phyloP scores from a whole-genome alignment of 30 jellyfish, hydroid and myxozoan species.

The Cassiopea andromeda region DNA sequence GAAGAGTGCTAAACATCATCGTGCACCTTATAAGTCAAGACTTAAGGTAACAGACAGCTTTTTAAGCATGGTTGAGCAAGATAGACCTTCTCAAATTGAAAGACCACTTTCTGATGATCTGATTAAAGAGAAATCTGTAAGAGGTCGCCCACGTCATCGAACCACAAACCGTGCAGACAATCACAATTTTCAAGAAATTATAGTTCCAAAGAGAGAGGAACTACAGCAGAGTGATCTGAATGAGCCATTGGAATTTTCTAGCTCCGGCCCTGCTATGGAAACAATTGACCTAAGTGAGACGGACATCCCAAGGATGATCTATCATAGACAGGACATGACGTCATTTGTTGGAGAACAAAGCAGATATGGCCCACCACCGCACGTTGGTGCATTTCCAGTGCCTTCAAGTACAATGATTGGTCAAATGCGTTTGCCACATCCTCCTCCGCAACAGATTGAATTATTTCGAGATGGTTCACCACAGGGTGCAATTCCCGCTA shows the following conservation, averaged over 20 bases:
- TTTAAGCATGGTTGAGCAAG: conserved; percentile 93
- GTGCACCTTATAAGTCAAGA: conserved; percentile 47
- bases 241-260: conserved; percentile 54
- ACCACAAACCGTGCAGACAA: background rate
- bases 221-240: conserved; percentile 16
- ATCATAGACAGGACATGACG: background rate
- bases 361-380: conserved; percentile 17
- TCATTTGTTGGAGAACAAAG: background rate
- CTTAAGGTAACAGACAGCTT: conserved; percentile 19
- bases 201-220: background rate
- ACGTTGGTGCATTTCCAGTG: conserved; percentile 3
- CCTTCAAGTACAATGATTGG: conserved; percentile 33
- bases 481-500: background rate
- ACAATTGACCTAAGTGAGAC: background rate
- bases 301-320: background rate
- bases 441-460: conserved; percentile 4
- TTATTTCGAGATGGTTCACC: conserved; percentile 25
- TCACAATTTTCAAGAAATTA: background rate
- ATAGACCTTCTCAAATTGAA: conserved; percentile 80
- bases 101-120: conserved; percentile 53
- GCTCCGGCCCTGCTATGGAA: background rate
- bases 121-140: conserved; percentile 26
- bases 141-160: conserved; percentile 37
- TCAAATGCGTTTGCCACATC: conserved; percentile 16
- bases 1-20: conserved; percentile 25